Conservation (phyloP, 2,888 invertebrate genomes). For the Parnassius mnemosyne region DNA sequence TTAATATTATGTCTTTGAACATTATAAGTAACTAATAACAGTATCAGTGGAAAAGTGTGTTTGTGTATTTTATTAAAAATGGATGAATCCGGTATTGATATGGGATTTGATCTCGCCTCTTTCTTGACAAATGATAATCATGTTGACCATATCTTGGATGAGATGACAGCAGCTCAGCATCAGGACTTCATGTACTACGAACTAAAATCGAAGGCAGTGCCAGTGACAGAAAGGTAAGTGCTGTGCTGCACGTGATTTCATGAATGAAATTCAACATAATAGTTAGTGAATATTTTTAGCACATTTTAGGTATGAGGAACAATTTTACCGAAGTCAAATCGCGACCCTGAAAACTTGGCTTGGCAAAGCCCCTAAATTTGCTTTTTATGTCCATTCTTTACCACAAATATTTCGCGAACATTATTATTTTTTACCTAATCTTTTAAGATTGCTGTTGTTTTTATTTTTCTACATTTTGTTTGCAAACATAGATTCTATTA, state of each 20-base stretch:
- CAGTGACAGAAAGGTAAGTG: constrained; percentile 80
- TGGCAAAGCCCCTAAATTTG: constrained; percentile 71
- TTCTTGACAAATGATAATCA: constrained; percentile 78
- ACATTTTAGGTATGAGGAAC: constrained; percentile 60
- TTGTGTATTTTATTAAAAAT: constrained; percentile 66
- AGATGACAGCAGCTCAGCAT: constrained; percentile 77
- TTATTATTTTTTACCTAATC: constrained; percentile 29
- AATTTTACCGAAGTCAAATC: constrained; percentile 67
- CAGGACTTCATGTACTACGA: constrained; percentile 84
- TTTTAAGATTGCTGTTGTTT: neutral
- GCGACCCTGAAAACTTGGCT: constrained; percentile 73
- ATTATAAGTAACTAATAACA: constrained; percentile 39
- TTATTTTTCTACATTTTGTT: no score
- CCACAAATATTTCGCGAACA: constrained; percentile 46
- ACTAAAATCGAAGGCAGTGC: constrained; percentile 81
- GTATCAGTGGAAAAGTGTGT: constrained; percentile 59
- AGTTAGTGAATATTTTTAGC: constrained; percentile 70
- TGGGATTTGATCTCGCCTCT: constrained; percentile 83
- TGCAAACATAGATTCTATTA: no score
- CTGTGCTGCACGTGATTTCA: constrained; percentile 25
- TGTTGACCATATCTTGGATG: constrained; percentile 76
- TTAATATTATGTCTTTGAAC: constrained; percentile 52
- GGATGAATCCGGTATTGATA: constrained; percentile 84
- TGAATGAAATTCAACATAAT: constrained; percentile 30
- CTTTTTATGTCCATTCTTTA: constrained; percentile 53